Conservation (phyloP, 2,113 vertebrate species). For the Stomatorhinus ivindoensis region DNA sequence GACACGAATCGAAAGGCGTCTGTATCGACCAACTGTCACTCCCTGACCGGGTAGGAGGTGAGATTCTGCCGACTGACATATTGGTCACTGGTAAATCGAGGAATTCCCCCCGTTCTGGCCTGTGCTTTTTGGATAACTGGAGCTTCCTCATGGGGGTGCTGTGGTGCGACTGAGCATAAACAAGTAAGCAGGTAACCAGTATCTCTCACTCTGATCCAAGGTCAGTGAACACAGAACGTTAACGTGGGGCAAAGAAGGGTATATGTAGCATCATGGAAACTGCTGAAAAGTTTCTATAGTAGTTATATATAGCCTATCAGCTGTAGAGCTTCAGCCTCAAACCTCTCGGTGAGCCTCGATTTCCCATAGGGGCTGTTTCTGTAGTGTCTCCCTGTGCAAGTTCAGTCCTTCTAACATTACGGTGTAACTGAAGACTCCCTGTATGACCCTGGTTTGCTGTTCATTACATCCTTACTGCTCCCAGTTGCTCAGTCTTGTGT, state of each 20-base stretch:
- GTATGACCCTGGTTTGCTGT: background rate
- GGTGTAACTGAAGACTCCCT: background rate
- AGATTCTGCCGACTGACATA: background rate
- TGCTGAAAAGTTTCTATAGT: background rate
- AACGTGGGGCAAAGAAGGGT: background rate
- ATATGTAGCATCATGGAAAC: background rate
- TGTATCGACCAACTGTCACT: background rate
- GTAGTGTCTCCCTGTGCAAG: background rate
- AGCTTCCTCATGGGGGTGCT: background rate
- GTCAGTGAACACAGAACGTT: background rate
- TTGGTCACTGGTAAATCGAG: background rate
- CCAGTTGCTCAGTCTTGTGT: background rate
- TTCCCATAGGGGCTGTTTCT: background rate
- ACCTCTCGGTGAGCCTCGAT: background rate
- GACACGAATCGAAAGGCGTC: background rate
- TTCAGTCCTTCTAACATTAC: background rate
- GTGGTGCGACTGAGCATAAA: background rate
- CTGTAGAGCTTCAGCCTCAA: background rate
- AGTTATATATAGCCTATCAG: background rate
- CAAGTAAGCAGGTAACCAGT: background rate
- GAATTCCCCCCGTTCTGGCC: background rate
- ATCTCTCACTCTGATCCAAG: background rate
- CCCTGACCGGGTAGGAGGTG: background rate
- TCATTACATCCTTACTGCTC: background rate
- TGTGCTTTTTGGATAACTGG: background rate